Evolutionary conservation across 2,888 invertebrate species (phyloP).

Genomic region (Ditylenchus weischeri): DNA sequence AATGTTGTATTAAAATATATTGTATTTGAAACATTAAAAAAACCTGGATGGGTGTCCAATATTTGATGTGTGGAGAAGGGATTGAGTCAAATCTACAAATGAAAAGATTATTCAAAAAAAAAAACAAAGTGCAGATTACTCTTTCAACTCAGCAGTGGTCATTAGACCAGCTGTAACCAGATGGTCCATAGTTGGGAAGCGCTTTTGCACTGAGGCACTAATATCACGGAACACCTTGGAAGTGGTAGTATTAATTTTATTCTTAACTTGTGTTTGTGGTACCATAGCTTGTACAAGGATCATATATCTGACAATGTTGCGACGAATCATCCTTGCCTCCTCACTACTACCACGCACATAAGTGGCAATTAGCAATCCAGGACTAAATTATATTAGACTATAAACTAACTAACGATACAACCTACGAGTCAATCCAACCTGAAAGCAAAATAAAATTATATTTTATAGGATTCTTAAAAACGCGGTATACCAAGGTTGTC

Average conservation of each 20-base stretch:
- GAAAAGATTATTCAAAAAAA: not conserved
- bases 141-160: conserved; percentile 50
- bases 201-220: conserved; percentile 47
- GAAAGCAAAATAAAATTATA: too few species aligned
- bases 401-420: not conserved
- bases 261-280: not conserved
- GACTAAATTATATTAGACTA: conserved; percentile 34
- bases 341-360: conserved; percentile 44
- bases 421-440: conserved; percentile 56
- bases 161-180: conserved; percentile 40
- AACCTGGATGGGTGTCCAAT: conserved; percentile 42
- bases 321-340: conserved; percentile 41
- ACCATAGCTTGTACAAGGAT: conserved; percentile 46
- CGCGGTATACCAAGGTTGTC: conserved; percentile 37
- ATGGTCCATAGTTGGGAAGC: conserved; percentile 55
- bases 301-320: conserved; percentile 50
- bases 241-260: not conserved
- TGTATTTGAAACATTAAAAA: conserved; percentile 2
- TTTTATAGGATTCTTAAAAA: too few species aligned
- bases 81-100: conserved; percentile 34
- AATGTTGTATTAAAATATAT: conserved; percentile 35
- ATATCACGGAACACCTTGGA: conserved; percentile 44
- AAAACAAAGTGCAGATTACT: conserved; percentile 15
- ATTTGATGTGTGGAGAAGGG: conserved; percentile 47
- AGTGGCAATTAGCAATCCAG: conserved; percentile 47